These are phyloP conservation scores for Ostrea edulis DNA, from an alignment of 1,140 invertebrate genomes.

Conservation along the genomic window DNA sequence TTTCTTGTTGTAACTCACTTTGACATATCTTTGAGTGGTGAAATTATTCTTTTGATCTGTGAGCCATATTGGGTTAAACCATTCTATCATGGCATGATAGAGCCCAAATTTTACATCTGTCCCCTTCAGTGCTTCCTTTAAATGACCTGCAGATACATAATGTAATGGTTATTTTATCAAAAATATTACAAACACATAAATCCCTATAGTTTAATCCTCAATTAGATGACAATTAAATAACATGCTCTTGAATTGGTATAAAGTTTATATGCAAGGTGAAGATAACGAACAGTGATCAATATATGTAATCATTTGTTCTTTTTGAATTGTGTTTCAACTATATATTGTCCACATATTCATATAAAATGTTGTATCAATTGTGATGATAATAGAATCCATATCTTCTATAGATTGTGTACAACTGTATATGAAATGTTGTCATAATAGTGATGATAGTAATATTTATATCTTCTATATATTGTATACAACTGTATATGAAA, in stretches of 20 bases:
- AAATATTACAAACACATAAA: neutral
- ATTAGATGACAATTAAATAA: neutral
- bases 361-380: too few relatives aligned
- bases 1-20: conserved; percentile 63
- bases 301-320: too few relatives aligned
- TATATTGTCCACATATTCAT: too few relatives aligned
- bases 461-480: too few relatives aligned
- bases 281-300: neutral
- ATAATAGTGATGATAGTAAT: too few relatives aligned
- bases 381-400: too few relatives aligned
- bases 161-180: neutral
- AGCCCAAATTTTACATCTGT: conserved; percentile 86
- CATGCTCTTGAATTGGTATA: neutral
- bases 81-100: conserved; percentile 94
- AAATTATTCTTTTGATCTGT: conserved; percentile 87
- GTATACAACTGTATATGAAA: too few relatives aligned
- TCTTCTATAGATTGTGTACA: too few relatives aligned
- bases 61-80: conserved; percentile 93
- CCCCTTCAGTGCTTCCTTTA: conserved; percentile 51
- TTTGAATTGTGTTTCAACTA: too few relatives aligned
- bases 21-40: conserved; percentile 83
- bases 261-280: neutral
- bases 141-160: neutral
- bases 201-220: neutral
- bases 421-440: too few relatives aligned